Evolutionary conservation across 2,888 invertebrate species (phyloP), one percentile per base, ranked within the genome.

Genomic region (Mythimna ferrago): DNA sequence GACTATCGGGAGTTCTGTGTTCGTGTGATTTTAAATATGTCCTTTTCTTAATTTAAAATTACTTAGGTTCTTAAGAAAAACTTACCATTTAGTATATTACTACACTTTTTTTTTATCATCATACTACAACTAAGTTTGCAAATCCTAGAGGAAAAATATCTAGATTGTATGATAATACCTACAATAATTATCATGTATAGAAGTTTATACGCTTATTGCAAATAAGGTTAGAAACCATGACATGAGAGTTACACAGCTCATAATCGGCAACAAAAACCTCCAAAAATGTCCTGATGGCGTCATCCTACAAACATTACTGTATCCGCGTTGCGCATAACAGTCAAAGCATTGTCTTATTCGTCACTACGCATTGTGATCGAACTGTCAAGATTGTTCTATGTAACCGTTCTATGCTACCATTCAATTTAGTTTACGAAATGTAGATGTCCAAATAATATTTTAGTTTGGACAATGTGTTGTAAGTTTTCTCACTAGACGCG

Each of bases 211-310:
- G 44, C 38, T 77, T 35, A 16, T 7, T 10, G 6, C 0, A 38
- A 32, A 54, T 60, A 64, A 54, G 44, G 7, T 51, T 21, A 53
- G 19, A n/a, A 51, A 53, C 48, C 9, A 67, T 19, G 41, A 51
- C 41, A 32, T 35, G 4, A n/a, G 2, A 57, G 14, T 19, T 11
- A 56, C 14, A 26, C 16, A 9, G 48, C 54, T 51, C 11, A 14
- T 60, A 26, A 60, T 48, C 75, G 70, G 78, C 67, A 62, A 35
- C 51, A 57, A 58, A 9, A 63, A 26, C 62, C 72, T 67, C 87
- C 85, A 81, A 87, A 91, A 87, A 89, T 80, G 88, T 85, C 85
- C 80, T 85, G 86, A 86, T 89, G 87, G 68, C 89, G 90, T 90
- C 92, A 91, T 75, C 73, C 70, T 66, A 77, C 35, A 38, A 65